Conservation (phyloP, 2,888 invertebrate species). For the Hypsopygia costalis region DNA sequence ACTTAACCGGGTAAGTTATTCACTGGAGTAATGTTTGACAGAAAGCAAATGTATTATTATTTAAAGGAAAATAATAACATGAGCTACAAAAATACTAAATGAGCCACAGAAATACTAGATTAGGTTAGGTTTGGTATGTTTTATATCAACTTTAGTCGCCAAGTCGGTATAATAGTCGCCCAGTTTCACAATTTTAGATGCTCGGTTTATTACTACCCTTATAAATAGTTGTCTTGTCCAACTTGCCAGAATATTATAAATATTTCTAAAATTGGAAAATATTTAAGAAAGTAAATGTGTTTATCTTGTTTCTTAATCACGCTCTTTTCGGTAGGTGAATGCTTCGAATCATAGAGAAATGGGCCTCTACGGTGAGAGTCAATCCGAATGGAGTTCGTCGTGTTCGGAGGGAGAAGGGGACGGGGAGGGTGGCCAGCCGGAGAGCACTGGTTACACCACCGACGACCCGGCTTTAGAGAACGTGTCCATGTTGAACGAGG, state of each 20-base stretch:
- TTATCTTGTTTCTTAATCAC: background rate
- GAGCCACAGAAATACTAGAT: no score
- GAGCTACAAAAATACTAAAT: no score
- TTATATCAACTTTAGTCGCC: no score
- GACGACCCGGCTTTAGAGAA: slow-evolving; percentile 93
- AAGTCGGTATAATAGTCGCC: no score
- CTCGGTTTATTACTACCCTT: no score
- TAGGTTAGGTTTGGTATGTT: no score
- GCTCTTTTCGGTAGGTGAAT: slow-evolving; percentile 39
- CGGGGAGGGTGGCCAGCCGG: slow-evolving; percentile 74
- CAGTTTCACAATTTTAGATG: no score
- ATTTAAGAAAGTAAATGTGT: background rate
- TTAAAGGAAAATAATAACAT: no score
- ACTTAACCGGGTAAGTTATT: slow-evolving; percentile 60
- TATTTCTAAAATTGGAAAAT: no score
- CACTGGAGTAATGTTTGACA: background rate
- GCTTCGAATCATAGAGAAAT: slow-evolving; percentile 65
- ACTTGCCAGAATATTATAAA: no score
- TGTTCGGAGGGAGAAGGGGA: slow-evolving; percentile 80
- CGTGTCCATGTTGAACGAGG: slow-evolving; percentile 91
- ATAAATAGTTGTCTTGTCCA: no score
- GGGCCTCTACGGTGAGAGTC: slow-evolving; percentile 82
- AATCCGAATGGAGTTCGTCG: slow-evolving; percentile 89
- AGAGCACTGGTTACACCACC: slow-evolving; percentile 92
- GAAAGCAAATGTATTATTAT: background rate